A percentile compares a stretch with the other conserved stretches of the same genome.
Evolutionary conservation across 2,797 vertebrate species (phyloP).

Genomic region (Erithacus rubecula): DNA sequence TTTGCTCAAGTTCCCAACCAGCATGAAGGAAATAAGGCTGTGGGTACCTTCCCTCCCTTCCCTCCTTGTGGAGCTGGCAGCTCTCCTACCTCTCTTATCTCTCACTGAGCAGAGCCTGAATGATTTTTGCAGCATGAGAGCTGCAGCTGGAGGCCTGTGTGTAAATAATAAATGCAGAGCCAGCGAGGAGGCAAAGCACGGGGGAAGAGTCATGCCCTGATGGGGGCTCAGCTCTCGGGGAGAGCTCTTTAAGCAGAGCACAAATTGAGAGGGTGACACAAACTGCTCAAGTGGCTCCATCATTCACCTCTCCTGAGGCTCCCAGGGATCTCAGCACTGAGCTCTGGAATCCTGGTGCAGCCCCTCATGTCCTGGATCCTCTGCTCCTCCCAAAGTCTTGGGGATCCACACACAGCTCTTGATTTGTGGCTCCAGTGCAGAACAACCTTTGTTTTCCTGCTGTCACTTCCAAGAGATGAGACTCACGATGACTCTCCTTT

Average conservation of each 20-base stretch:
- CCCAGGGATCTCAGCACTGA: not conserved
- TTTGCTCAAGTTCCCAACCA: not conserved
- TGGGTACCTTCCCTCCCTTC: not conserved
- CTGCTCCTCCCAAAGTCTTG: not conserved
- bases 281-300: not conserved
- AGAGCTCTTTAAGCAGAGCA: not conserved
- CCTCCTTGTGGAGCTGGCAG: not conserved
- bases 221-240: not conserved
- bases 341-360: not conserved
- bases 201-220: not conserved
- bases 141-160: slow-evolving; percentile 25
- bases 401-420: fast-evolving
- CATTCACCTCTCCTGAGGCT: not conserved
- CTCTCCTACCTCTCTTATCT: slow-evolving; percentile 40
- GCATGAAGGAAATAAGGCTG: fast-evolving
- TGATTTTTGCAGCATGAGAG: not conserved
- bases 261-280: not conserved
- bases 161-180: not conserved
- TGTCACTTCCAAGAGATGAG: not conserved
- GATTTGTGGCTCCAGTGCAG: not conserved
- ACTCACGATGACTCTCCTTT: not conserved
- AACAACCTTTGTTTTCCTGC: not conserved
- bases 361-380: fast-evolving
- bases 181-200: not conserved
- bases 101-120: not conserved